Base-by-base conservation (phyloP, 2,888 invertebrate species). In the Amitus sp. region DNA sequence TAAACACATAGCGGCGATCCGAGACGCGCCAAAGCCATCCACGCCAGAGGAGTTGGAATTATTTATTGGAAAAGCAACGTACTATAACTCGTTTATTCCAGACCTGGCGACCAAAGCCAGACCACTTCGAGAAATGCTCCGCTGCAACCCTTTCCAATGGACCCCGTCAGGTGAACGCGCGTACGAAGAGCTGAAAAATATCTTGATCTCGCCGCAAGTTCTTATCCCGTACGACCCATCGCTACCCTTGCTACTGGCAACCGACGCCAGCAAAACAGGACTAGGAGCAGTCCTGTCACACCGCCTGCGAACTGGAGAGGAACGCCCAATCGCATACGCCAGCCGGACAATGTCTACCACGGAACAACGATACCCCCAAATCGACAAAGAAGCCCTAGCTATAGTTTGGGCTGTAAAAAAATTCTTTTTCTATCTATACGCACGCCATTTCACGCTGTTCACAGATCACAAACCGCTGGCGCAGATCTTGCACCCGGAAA, bases 251-350 rank as follows among this genome's bases (percentile, higher is more conserved):
- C 28, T 60, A 6, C 43, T 60, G 9, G 60, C 54, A 0, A 54
- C 54, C 1, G 54, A 61, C 17, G 55, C 55, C n/a, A 51, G 52
- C 39, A 48, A 53, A 37, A 49, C 48, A 10, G 59, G 53, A 1
- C 30, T 57, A 7, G 53, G 59, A 2, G 48, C 45, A 2, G 59
- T 59, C 1, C 23, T 51, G 5, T 51, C 33, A 2, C 51, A 43
- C 23, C 42, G 30, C 15, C n/a, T 45, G 1, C 2, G 33, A 1
- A 46, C 51, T 7, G 55, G 51, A 0, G 28, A 13, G 27, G 60
- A 60, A 23, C 48, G 61, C 6, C 52, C 52, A n/a, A 47, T 61
- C 43, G 51, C 52, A 19, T 61, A 42, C 39, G 51, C 61, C 13
- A 55, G 55, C 15, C 42, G 52, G 1, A 52, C 58, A 0, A 27